Base-by-base conservation (phyloP, 2,113 vertebrate genomes). In the Sterrhoptilus dennistouni region DNA sequence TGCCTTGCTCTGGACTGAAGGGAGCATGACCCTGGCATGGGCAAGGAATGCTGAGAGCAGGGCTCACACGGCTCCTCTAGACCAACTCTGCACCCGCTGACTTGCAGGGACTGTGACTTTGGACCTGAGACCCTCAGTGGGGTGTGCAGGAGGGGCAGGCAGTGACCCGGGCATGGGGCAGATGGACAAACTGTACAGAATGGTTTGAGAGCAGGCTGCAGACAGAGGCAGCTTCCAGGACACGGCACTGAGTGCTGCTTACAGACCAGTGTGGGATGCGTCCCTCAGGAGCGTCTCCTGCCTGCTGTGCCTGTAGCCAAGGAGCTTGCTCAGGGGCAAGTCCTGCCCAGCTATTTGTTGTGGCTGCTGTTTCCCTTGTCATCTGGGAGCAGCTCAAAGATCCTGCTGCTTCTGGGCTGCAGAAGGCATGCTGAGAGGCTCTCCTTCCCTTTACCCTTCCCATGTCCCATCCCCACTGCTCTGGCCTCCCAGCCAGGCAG, bases 201-300 rank as follows among this genome's bases (percentile, higher is more conserved):
- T 12, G 28, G 42, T 86, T 53, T 65, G 45, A 93, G 79, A 50
- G 3, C 35, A 57, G 56, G 69, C 65, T 89, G 52, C 50, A 65
- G 54, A 29, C 45, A 83, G 63, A 65, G 68, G 52, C 68, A 69
- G 78, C 35, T 88, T 57, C 91, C 35, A 16, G 74, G 60, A 93
- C 15, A 5, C 3, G 60, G 47, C 71, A 42, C 78, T 59, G 69
- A 14, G 33, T 82, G 85, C 82, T 87, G 47, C 44, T 33, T 49
- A 14, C 69, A 52, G 70, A 68, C 24, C 0, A 0, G 33, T 3
- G 0, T 60, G 61, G 38, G 25, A 65, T 49, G 18, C 2, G 0
- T 27, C 21, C 17, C 69, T 78, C n/a, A 11, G 74, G 42, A 91
- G 25, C 59, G 45, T 75, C 31, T 78, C 28, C 60, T 54, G 33